These are phyloP conservation scores for Cynodonichthys magdalenae DNA, from an alignment of 2,797 vertebrate genomes.

Conservation along the genomic window DNA sequence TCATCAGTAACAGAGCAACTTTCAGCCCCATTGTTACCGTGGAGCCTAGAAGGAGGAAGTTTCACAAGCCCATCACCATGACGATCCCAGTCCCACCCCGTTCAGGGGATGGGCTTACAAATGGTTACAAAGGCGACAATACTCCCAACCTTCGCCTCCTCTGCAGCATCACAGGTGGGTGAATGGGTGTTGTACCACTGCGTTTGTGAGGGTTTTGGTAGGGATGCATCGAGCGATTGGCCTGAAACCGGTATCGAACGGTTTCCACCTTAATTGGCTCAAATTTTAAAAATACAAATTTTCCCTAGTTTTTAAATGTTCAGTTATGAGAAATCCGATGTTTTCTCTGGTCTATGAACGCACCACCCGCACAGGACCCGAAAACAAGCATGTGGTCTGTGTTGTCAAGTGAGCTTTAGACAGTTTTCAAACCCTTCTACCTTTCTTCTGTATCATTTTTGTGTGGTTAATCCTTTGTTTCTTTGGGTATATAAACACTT, in stretches of 20 bases:
- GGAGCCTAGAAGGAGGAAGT: slow-evolving; percentile 97
- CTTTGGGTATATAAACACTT: slow-evolving; percentile 72
- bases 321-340: too few species aligned
- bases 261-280: too few species aligned
- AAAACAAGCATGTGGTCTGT: too few species aligned
- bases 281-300: too few species aligned
- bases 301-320: too few species aligned
- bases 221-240: too few species aligned
- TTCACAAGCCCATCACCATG: slow-evolving; percentile 99
- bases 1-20: slow-evolving; percentile 94
- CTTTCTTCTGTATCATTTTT: slow-evolving; percentile 73
- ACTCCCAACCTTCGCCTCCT: slow-evolving; percentile 93
- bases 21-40: slow-evolving; percentile 99
- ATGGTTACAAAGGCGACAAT: slow-evolving; percentile 92
- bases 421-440: too few species aligned
- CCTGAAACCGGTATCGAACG: too few species aligned
- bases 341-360: too few species aligned
- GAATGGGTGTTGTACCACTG: background rate
- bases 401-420: too few species aligned
- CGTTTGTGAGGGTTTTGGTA: background rate
- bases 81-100: slow-evolving; percentile 95
- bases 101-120: slow-evolving; percentile 92
- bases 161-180: slow-evolving; percentile 95
- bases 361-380: too few species aligned
- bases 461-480: slow-evolving; percentile 80